Evolutionary conservation across 2,113 vertebrate genomes (phyloP).

Genomic region (Onychostruthus taczanowskii): DNA sequence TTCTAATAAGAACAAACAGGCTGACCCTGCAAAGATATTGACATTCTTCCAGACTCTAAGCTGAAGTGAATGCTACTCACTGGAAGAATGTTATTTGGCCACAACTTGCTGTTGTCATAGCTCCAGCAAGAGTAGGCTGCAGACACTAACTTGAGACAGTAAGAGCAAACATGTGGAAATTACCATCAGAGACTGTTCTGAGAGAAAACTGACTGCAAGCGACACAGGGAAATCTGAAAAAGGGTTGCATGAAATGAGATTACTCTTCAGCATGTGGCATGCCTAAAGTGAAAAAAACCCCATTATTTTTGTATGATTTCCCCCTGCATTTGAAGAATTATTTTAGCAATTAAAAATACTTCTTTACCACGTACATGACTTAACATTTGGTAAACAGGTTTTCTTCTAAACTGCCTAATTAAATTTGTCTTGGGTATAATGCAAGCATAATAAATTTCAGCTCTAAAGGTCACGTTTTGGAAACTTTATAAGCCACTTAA

Average conservation of each 20-base stretch:
- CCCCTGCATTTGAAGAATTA: background rate
- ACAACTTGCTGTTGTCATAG: background rate
- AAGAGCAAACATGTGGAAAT: background rate
- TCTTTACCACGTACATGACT: background rate
- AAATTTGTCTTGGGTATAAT: constrained; percentile 43
- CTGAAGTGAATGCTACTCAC: background rate
- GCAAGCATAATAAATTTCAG: constrained; percentile 42
- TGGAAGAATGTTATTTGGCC: background rate
- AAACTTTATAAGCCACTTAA: constrained; percentile 57
- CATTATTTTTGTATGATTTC: background rate
- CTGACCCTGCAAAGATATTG: background rate
- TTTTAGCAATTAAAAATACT: background rate
- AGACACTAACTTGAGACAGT: background rate
- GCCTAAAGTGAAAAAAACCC: background rate
- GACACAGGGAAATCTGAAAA: background rate
- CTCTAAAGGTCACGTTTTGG: constrained; percentile 52
- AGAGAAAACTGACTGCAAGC: background rate
- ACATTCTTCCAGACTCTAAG: background rate
- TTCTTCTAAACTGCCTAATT: constrained; percentile 43
- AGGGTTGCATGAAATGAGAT: background rate
- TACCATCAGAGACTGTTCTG: background rate
- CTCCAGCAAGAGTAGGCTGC: background rate
- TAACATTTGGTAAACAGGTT: constrained; percentile 4
- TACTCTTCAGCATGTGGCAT: background rate
- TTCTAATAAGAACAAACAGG: background rate